phyloP scores from a whole-genome alignment of 1,140 invertebrate genomes.

The Sycophila sp. region DNA sequence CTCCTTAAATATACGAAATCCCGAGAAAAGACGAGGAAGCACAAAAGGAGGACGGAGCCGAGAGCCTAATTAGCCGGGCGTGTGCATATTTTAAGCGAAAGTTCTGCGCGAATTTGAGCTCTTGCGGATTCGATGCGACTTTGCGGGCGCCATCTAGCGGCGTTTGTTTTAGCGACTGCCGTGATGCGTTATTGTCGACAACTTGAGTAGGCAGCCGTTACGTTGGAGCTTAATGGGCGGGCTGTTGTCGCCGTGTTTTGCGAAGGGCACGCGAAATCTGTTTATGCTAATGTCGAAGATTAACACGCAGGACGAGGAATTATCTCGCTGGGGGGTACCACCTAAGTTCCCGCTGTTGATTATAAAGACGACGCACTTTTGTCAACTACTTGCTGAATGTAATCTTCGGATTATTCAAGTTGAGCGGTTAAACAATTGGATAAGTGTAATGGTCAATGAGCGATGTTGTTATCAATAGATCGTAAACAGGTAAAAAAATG shows the following conservation, averaged over 20 bases:
- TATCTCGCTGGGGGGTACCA: too few species aligned
- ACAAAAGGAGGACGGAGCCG: background rate
- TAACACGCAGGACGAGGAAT: background rate
- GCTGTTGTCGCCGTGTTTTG: background rate
- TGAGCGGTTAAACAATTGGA: too few species aligned
- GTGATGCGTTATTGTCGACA: too few species aligned
- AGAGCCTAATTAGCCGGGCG: conserved; percentile 5
- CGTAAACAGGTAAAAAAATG: too few species aligned
- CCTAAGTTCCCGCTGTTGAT: too few species aligned
- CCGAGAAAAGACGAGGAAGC: background rate
- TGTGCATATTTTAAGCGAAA: conserved; percentile 27
- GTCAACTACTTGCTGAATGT: too few species aligned
- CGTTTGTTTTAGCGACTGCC: too few species aligned
- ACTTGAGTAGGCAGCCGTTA: background rate
- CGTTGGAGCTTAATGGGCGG: background rate
- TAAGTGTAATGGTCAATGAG: too few species aligned
- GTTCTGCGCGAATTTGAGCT: background rate
- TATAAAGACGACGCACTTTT: background rate
- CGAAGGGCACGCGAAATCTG: background rate
- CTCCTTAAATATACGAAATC: background rate
- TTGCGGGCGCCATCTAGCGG: background rate
- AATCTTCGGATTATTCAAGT: too few species aligned
- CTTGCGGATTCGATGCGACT: background rate
- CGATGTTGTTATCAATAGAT: too few species aligned
- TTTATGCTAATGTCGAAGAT: background rate